Evolutionary conservation across 2,888 invertebrate species (phyloP).

Genomic region (Rotaria macrura): DNA sequence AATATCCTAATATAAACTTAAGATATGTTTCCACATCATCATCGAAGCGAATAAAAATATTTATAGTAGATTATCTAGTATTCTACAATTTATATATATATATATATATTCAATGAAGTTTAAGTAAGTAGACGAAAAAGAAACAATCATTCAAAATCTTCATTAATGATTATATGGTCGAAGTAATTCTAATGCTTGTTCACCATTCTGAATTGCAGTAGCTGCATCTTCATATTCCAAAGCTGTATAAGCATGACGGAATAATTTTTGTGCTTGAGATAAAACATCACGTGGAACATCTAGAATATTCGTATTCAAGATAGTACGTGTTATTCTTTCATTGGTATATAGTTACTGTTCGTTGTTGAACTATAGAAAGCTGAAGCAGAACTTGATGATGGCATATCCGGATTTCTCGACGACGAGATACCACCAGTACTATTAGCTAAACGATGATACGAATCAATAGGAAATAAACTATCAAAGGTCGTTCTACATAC

Average conservation of each 20-base stretch:
- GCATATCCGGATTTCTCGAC: neutral
- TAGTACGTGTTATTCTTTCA: too few species aligned
- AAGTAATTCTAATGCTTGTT: constrained; percentile 71
- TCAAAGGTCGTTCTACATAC: neutral
- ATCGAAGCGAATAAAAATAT: too few species aligned
- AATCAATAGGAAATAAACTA: neutral
- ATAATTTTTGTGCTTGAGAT: constrained; percentile 68
- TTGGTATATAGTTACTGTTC: neutral
- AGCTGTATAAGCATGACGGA: constrained; percentile 83
- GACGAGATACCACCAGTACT: neutral
- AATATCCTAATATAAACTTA: neutral
- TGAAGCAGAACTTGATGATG: neutral
- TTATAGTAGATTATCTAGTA: constrained; percentile 37
- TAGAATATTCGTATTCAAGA: neutral
- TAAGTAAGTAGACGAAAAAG: too few species aligned
- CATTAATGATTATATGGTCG: constrained; percentile 62
- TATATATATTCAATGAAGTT: too few species aligned
- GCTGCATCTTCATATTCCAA: constrained; percentile 85
- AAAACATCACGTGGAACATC: constrained; percentile 21
- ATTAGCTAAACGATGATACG: neutral
- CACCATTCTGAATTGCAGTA: constrained; percentile 74
- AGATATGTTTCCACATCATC: too few species aligned
- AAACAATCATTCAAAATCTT: too few species aligned
- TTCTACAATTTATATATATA: too few species aligned
- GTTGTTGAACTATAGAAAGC: neutral